Evolutionary conservation across 2,113 vertebrate genomes (phyloP).

Genomic region (Bettongia penicillata): DNA sequence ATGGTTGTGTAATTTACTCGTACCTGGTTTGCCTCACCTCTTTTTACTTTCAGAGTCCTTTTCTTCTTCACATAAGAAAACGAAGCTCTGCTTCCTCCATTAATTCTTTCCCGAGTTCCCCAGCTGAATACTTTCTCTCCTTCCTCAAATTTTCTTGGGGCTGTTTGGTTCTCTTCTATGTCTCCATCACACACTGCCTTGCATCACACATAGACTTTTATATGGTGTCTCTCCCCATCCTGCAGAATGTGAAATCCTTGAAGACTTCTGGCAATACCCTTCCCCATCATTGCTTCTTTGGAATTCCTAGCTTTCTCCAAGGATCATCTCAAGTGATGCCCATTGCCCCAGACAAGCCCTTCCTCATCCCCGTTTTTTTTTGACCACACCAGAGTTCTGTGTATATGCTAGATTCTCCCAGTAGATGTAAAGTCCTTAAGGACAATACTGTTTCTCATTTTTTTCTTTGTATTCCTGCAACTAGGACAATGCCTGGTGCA

Average conservation of each 20-base stretch:
- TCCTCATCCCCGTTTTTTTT: background rate
- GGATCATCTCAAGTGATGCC: background rate
- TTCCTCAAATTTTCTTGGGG: background rate
- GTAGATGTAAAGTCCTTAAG: background rate
- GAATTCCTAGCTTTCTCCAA: background rate
- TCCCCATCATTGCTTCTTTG: background rate
- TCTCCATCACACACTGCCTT: background rate
- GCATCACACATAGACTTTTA: background rate
- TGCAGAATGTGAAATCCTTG: background rate
- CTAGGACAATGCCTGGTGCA: background rate
- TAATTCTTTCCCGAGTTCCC: background rate
- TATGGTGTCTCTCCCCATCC: background rate
- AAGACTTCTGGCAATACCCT: background rate
- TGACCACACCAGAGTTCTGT: background rate
- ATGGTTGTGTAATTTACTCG: background rate
- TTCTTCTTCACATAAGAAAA: background rate
- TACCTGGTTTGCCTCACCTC: background rate
- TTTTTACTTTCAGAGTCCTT: background rate
- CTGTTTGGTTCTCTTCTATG: background rate
- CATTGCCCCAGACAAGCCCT: background rate
- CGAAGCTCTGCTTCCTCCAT: background rate
- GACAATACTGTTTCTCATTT: background rate
- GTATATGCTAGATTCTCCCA: background rate
- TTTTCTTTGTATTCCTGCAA: background rate
- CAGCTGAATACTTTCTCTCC: background rate